Evolutionary conservation across 2,888 invertebrate species (phyloP).

Genomic region (Apotomis capreana): DNA sequence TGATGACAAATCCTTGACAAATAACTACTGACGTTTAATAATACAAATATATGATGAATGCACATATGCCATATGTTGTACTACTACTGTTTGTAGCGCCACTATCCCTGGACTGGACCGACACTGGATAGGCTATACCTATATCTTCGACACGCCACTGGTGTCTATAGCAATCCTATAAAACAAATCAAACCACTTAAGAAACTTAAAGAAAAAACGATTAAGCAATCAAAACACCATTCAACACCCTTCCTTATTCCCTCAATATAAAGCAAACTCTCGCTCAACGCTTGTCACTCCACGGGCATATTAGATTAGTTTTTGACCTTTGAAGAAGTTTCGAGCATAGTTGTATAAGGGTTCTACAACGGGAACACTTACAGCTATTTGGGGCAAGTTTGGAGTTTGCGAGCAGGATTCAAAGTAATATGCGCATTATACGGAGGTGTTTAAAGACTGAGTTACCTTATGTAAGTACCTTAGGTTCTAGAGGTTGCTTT

Average conservation of each 20-base stretch:
- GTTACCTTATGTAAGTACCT: not conserved
- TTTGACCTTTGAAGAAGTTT: constrained; percentile 36
- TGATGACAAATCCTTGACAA: too few species aligned
- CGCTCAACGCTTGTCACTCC: not conserved
- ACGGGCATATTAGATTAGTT: constrained; percentile 38
- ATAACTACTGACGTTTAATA: too few species aligned
- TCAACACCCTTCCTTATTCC: constrained; percentile 1
- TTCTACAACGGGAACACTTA: constrained; percentile 34
- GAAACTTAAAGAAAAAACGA: constrained; percentile 5
- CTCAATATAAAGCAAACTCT: not conserved
- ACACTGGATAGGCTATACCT: too few species aligned
- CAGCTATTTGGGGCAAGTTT: constrained; percentile 25
- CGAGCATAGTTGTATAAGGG: constrained; percentile 36
- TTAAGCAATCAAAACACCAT: not conserved
- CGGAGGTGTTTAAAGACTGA: not conserved
- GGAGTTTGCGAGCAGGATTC: constrained; percentile 32
- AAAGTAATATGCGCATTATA: constrained; percentile 12
- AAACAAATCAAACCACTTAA: constrained; percentile 8
- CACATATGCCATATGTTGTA: too few species aligned
- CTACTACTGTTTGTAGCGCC: too few species aligned
- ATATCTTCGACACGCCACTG: too few species aligned
- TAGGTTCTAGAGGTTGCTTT: not conserved
- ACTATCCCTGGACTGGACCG: too few species aligned
- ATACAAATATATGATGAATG: too few species aligned
- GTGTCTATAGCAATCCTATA: too few species aligned